These are phyloP conservation scores for Sarcophaga caerulescens DNA, from an alignment of 2,888 invertebrate genomes.

Conservation along the genomic window DNA sequence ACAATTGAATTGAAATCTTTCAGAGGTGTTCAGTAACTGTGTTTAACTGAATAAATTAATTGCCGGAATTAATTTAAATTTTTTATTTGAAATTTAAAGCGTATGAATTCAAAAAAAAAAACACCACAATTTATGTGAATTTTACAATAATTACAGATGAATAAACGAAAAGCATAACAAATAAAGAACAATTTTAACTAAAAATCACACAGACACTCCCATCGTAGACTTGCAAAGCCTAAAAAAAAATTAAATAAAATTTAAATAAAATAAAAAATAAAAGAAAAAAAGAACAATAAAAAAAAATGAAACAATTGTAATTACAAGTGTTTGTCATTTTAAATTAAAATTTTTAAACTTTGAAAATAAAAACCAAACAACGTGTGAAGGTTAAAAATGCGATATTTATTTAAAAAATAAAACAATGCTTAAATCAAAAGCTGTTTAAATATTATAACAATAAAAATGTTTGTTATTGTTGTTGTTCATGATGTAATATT, in stretches of 20 bases:
- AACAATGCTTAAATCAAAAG: neutral
- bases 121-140: slow-evolving; percentile 11
- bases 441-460: neutral
- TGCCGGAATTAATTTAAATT: slow-evolving; percentile 26
- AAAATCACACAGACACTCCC: slow-evolving; percentile 24
- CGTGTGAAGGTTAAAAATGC: slow-evolving; percentile 45
- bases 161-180: no score
- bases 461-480: neutral
- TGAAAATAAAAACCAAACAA: slow-evolving; percentile 46
- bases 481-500: neutral
- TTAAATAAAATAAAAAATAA: slow-evolving; percentile 18
- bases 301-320: slow-evolving; percentile 2
- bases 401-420: neutral
- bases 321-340: slow-evolving; percentile 23
- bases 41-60: neutral
- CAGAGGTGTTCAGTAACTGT: no score
- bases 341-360: slow-evolving; percentile 26
- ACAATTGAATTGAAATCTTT: no score
- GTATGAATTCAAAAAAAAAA: neutral
- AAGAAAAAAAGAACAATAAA: slow-evolving; percentile 5
- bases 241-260: slow-evolving; percentile 12
- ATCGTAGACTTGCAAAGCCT: neutral
- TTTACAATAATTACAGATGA: neutral
- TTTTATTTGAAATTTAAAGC: neutral
- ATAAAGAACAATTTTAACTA: neutral